Base-by-base conservation (phyloP, 2,113 vertebrate species). In the Psilopsiagon aurifrons region DNA sequence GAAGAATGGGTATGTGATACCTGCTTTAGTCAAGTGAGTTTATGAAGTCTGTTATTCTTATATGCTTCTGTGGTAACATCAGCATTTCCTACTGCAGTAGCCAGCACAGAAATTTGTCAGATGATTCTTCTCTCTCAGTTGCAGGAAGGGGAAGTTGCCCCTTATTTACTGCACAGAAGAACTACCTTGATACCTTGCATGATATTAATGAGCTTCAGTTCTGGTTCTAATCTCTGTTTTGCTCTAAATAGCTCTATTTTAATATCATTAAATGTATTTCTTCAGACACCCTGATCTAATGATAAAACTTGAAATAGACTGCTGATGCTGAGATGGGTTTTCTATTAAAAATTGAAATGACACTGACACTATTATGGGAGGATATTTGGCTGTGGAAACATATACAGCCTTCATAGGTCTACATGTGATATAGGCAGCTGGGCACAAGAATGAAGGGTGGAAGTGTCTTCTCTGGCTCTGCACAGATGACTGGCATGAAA, bases 371-470 rank as follows among this genome's bases (percentile, higher is more conserved):
- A 52, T 13, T 69, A 71, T 7, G 3, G 27, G 20, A 43, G 10
- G n/a, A 27, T 64, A 57, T 35, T 20, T 69, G 49, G 44, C 29
- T 69, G 13, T 44, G 23, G 9, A 37, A 83, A 49, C 9, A 80
- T 9, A 49, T 33, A 22, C 4, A 66, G 13, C 23, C 27, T 64
- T 0, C n/a, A 23, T 69, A 47, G 10, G 9, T 1, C 22, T 73
- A n/a, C 0, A 0, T 13, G n/a, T 6, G 66, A 2, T 39, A 18
- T 35, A 75, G 35, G 31, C 19, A 49, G 9, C 37, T 74, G 13
- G 35, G 11, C 25, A 9, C 29, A 71, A 29, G 47, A 64, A 35
- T 39, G 49, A 51, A 55, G 10, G 7, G 10, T 55, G 11, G 29
- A 76, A 46, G 19, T 27, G 17, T 18, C 22, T 83, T 64, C 33